phyloP scores from a whole-genome alignment of 2,888 invertebrate species.

The Callimorpha dominula region DNA sequence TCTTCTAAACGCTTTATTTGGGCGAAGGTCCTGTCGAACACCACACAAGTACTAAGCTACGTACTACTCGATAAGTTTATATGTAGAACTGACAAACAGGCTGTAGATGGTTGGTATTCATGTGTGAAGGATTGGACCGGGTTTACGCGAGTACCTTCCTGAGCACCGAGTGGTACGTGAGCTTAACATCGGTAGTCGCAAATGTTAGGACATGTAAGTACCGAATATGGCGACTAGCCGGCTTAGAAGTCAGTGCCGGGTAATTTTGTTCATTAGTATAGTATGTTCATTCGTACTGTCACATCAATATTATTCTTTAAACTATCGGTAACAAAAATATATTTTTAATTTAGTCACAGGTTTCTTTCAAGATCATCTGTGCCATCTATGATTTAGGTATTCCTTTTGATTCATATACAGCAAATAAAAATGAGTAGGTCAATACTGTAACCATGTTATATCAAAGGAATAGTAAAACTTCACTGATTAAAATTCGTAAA shows the following conservation, averaged over 20 bases:
- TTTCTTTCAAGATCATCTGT: conserved; percentile 1
- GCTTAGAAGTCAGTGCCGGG: not conserved
- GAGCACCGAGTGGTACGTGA: not conserved
- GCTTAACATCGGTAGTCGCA: not conserved
- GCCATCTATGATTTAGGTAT: not conserved
- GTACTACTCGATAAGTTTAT: not conserved
- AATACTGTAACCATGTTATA: not conserved
- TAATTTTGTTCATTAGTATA: conserved; percentile 1
- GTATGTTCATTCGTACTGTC: not conserved
- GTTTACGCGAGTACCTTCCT: not conserved
- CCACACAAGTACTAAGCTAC: not conserved
- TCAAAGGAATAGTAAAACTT: not conserved
- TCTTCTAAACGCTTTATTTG: not conserved
- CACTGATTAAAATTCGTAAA: not conserved
- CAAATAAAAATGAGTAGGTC: not conserved
- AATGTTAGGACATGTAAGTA: not conserved
- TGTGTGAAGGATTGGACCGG: not conserved
- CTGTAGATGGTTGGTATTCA: not conserved
- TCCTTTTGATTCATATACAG: not conserved
- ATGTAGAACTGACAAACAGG: not conserved
- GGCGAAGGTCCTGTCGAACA: not conserved
- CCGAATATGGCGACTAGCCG: conserved; percentile 2
- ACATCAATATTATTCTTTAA: conserved; percentile 5
- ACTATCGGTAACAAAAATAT: conserved; percentile 1
- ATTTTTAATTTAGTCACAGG: not conserved